Evolutionary conservation across 1,140 invertebrate genomes (phyloP), one percentile per base, ranked within the genome.

Genomic region (Solenopsis fugax): DNA sequence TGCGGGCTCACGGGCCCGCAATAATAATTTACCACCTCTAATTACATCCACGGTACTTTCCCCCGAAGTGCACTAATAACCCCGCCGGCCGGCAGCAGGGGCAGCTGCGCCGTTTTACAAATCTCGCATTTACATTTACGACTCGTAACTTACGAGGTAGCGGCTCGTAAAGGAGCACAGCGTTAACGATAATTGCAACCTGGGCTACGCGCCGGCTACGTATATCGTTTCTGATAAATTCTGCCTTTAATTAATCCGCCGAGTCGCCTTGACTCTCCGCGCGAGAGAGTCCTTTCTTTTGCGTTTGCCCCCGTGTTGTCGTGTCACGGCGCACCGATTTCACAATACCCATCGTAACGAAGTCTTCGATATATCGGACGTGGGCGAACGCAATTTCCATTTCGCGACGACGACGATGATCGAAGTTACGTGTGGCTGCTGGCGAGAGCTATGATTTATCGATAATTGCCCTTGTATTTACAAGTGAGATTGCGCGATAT

Each of bases 91-190:
- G 34, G 69, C 80, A 24, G 18, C 77, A 84, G 60, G 75, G 85
- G 73, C 75, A 85, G 85, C 85, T 86, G 58, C 48, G 72, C 78
- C 89, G 75, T 90, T 89, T 90, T 88, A 88, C 88, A 90, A 90
- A 88, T 90, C 89, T 90, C 71, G 54, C 86, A 88, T 90, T 90
- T 90, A 90, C 89, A 89, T 90, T 90, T 90, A 90, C 89, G 86
- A 90, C 86, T 85, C 75, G 88, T 87, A 88, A 90, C 76, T 90
- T 90, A 90, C 86, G 75, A 90, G 64, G 45, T 81, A 45, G 73
- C 69, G 60, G 88, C 88, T 87, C 87, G 87, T 89, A 90, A 90
- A 90, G 77, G 75, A 89, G 75, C 69, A 37, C 73, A 89, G 77
- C 82, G 88, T 90, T 90, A 90, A 90, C 89, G 88, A 90, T 89